A percentile compares a stretch with the other conserved stretches of the same genome.
Evolutionary conservation across 2,797 vertebrate genomes (phyloP).

Genomic region (Myripristis jacobus): DNA sequence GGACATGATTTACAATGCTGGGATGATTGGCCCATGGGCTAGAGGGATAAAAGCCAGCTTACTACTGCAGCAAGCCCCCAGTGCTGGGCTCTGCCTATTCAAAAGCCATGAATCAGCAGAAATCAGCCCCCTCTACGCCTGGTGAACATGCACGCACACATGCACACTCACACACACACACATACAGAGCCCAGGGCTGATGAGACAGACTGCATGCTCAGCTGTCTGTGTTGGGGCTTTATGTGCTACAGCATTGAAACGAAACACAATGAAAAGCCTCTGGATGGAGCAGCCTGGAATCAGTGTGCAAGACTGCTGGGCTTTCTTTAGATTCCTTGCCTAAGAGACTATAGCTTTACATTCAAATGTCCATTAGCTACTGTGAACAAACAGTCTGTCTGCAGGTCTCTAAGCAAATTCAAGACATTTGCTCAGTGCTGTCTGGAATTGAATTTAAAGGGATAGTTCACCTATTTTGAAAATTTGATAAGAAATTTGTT

Average conservation of each 20-base stretch:
- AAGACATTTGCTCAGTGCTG: too few relatives aligned
- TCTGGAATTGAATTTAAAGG: too few relatives aligned
- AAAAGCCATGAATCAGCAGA: constrained; percentile 72
- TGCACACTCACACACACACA: constrained; percentile 32
- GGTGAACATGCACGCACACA: constrained; percentile 2
- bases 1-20: constrained; percentile 31
- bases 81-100: constrained; percentile 40
- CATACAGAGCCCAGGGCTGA: constrained; percentile 49
- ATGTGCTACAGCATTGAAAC: constrained; percentile 57
- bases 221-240: constrained; percentile 71
- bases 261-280: constrained; percentile 60
- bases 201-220: constrained; percentile 76
- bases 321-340: background rate
- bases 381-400: too few relatives aligned
- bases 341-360: background rate
- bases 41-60: constrained; percentile 38
- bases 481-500: too few relatives aligned
- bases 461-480: too few relatives aligned
- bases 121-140: constrained; percentile 34
- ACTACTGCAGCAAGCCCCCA: constrained; percentile 45
- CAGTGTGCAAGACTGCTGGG: constrained; percentile 6
- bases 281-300: constrained; percentile 34
- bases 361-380: too few relatives aligned
- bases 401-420: too few relatives aligned
- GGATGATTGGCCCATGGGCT: constrained; percentile 53